phyloP scores from a whole-genome alignment of 1,140 invertebrate species.

The Babylonia areolata region DNA sequence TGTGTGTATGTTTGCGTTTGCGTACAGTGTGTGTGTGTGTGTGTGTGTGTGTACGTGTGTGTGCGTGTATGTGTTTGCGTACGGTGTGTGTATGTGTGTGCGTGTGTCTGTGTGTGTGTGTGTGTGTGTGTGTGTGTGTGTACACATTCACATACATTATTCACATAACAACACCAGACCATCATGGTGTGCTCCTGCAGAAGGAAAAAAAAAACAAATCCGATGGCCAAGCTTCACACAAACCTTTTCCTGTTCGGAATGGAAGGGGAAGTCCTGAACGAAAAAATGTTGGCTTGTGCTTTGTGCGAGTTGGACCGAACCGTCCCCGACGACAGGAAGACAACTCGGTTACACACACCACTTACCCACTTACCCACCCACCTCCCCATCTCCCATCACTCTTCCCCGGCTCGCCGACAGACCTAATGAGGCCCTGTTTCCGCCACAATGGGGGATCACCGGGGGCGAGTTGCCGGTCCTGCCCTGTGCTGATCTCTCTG shows the following conservation, averaged over 20 bases:
- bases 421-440: neutral
- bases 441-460: neutral
- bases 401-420: neutral
- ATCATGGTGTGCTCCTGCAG: no score
- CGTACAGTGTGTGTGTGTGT: slow-evolving; percentile 4
- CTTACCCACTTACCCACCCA: no score
- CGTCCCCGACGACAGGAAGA: no score
- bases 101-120: neutral
- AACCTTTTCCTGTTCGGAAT: no score
- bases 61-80: slow-evolving; percentile 21
- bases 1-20: no score
- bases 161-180: no score
- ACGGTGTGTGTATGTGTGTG: neutral
- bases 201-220: no score
- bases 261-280: no score
- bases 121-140: neutral
- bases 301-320: no score
- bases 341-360: no score
- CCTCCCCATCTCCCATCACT: neutral
- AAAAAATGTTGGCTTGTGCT: no score
- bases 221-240: no score
- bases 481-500: neutral
- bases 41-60: neutral
- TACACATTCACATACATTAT: neutral
- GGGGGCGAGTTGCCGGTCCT: neutral